These are phyloP conservation scores for Drosophila quinaria DNA, from an alignment of 2,888 invertebrate genomes.

Conservation along the genomic window DNA sequence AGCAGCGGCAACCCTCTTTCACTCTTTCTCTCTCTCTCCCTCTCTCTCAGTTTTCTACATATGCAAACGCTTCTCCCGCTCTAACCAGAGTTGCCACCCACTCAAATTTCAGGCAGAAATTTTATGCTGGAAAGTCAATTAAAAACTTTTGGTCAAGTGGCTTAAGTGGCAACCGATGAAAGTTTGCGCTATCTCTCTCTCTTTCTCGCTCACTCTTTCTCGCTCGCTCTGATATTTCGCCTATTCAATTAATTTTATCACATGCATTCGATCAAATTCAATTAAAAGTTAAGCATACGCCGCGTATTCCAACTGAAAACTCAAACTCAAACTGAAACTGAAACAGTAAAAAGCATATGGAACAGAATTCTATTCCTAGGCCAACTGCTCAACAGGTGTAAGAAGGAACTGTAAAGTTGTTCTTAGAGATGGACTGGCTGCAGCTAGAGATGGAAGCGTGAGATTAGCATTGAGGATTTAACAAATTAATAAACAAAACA, in stretches of 20 bases:
- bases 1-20: conserved; percentile 37
- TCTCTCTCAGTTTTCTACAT: conserved; percentile 24
- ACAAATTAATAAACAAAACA: neutral
- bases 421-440: neutral
- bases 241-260: conserved; percentile 75
- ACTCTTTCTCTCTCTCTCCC: neutral
- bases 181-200: neutral
- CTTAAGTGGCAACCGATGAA: conserved; percentile 11
- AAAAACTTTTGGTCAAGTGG: conserved; percentile 76
- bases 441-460: conserved; percentile 11
- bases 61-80: conserved; percentile 51
- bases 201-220: neutral
- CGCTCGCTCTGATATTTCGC: neutral
- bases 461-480: neutral
- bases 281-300: conserved; percentile 77
- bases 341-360: conserved; percentile 21
- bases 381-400: conserved; percentile 57
- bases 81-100: conserved; percentile 15
- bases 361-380: conserved; percentile 1
- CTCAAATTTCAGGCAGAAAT: conserved; percentile 34
- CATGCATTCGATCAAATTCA: conserved; percentile 80
- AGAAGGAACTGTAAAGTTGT: neutral
- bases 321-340: conserved; percentile 10
- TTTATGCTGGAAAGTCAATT: conserved; percentile 68
- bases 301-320: conserved; percentile 66